These are phyloP conservation scores for Chirona hameri DNA, from an alignment of 2,888 invertebrate species.

Conservation along the genomic window DNA sequence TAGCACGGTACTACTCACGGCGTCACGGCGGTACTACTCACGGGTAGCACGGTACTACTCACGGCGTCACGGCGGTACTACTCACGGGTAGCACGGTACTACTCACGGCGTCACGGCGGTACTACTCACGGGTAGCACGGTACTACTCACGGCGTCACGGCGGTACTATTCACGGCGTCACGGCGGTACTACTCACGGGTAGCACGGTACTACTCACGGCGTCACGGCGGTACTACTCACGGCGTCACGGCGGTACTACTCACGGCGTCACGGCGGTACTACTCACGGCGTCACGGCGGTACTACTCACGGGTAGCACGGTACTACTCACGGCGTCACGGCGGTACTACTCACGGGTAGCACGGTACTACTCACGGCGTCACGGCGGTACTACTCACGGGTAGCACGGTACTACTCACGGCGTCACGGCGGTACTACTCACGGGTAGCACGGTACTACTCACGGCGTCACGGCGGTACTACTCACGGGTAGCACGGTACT, in stretches of 20 bases:
- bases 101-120: conserved; percentile 44
- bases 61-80: too few relatives aligned
- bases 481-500: too few relatives aligned
- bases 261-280: conserved; percentile 40
- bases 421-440: too few relatives aligned
- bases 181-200: too few relatives aligned
- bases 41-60: conserved; percentile 42
- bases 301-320: too few relatives aligned
- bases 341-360: too few relatives aligned
- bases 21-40: too few relatives aligned
- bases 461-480: too few relatives aligned
- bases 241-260: conserved; percentile 40
- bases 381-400: too few relatives aligned
- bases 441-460: conserved; percentile 42
- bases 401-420: conserved; percentile 42
- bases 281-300: conserved; percentile 44
- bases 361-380: conserved; percentile 42
- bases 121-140: too few relatives aligned
- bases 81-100: too few relatives aligned
- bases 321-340: conserved; percentile 43
- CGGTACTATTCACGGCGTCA: conserved; percentile 42
- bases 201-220: conserved; percentile 42
- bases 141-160: conserved; percentile 42
- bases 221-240: conserved; percentile 41
- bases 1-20: conserved; percentile 42